Base-by-base conservation (phyloP, 2,888 invertebrate species). In the Gandaritis pyraliata region DNA sequence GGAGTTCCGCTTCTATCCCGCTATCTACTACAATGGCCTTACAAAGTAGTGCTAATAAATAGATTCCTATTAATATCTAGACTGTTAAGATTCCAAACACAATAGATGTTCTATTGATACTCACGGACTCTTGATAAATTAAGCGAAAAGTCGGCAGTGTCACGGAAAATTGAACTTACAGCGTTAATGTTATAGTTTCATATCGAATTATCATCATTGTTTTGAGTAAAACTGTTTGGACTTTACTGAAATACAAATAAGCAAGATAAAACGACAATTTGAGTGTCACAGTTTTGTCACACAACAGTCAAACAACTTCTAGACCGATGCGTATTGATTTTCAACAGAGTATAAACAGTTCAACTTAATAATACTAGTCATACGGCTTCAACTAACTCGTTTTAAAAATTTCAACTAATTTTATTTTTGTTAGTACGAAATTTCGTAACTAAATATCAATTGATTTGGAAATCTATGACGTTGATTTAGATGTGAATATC, bases 361-460 rank as follows among this genome's bases (percentile, higher is more conserved):
- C 12, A 18, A 70, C 67, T 69, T 70, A 72, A 57, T 60, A 69
- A 73, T 55, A 77, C 83, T 83, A 83, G 83, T 83, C 83, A 83
- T 72, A 73, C 72, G 74, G 79, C 79, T 79, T 77, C 72, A 74
- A 75, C 70, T 71, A 74, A 68, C 67, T 49, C 30, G 53, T 54
- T 52, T 58, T 61, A 50, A 52, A n/a, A 58, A 43, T 59, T 55
- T 55, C 48, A 54, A 60, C 58, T 60, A 58, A 58, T 54, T 41
- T 54, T 61, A 61, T 64, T 52, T 66, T 55, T 65, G 53, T 58
- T 60, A 51, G 39, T 60, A 61, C 51, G 48, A 50, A 62, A 59
- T 58, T 59, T 54, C 58, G 60, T 33, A 36, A 47, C 23, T 53
- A 16, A 38, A 48, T 61, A 55, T 61, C 51, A 49, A 61, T 48